phyloP scores from a whole-genome alignment of 2,888 invertebrate genomes.

The Vandiemenella viatica region DNA sequence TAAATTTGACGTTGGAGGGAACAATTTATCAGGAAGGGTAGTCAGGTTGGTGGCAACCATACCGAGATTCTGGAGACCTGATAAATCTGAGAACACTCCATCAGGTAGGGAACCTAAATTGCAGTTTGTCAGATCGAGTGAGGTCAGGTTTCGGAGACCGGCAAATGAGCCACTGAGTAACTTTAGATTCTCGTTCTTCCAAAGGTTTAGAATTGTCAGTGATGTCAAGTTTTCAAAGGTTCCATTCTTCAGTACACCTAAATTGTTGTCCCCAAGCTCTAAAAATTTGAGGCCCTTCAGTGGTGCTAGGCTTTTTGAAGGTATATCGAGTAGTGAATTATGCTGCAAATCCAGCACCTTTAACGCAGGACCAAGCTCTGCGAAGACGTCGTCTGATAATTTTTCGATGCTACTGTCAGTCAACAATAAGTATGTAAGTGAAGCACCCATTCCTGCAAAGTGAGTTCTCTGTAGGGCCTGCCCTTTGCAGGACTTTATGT shows the following conservation, averaged over 20 bases:
- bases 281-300: constrained; percentile 41
- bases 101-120: constrained; percentile 42
- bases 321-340: too few species aligned
- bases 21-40: constrained; percentile 42
- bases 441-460: too few species aligned
- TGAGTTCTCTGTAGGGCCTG: too few species aligned
- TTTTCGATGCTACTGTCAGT: too few species aligned
- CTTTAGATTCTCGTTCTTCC: constrained; percentile 50
- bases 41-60: constrained; percentile 51
- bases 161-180: constrained; percentile 46
- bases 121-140: constrained; percentile 54
- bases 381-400: too few species aligned
- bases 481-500: too few species aligned
- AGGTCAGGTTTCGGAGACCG: constrained; percentile 42
- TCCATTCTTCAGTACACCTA: constrained; percentile 42
- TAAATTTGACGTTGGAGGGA: constrained; percentile 38
- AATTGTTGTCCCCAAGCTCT: constrained; percentile 50
- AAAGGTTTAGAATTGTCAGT: constrained; percentile 46
- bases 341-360: too few species aligned
- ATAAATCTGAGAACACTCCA: constrained; percentile 43
- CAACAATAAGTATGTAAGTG: too few species aligned
- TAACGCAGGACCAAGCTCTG: too few species aligned
- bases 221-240: constrained; percentile 45
- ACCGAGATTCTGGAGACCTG: constrained; percentile 45
- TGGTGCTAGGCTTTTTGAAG: too few species aligned